These are phyloP conservation scores for Tringa solitaria DNA, from an alignment of 2,113 vertebrate genomes.

Conservation along the genomic window DNA sequence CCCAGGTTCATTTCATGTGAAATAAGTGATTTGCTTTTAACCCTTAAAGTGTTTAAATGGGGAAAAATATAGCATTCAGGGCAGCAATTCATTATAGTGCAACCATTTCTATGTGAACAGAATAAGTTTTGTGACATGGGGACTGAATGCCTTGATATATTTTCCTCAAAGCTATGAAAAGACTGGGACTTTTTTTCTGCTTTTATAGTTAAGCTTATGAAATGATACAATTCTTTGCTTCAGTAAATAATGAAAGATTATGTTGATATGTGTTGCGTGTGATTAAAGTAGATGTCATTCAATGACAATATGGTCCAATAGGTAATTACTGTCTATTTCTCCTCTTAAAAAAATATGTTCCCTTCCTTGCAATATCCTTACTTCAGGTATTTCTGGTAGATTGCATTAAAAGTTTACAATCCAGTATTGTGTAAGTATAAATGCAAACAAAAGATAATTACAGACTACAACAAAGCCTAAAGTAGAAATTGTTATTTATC, in stretches of 20 bases:
- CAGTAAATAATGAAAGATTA: neutral
- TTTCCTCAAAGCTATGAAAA: neutral
- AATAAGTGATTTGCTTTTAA: conserved; percentile 42
- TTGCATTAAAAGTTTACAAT: neutral
- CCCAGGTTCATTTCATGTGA: neutral
- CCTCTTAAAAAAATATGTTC: neutral
- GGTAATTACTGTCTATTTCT: neutral
- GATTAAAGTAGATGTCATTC: neutral
- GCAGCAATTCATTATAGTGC: neutral
- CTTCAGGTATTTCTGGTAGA: conserved; percentile 38
- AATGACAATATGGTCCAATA: neutral
- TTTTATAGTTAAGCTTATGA: neutral
- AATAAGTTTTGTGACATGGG: neutral
- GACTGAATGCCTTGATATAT: neutral
- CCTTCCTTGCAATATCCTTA: neutral
- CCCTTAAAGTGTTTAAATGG: conserved; percentile 20
- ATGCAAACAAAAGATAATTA: neutral
- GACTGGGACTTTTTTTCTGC: neutral
- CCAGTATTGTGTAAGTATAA: neutral
- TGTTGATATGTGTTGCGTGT: neutral
- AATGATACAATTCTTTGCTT: neutral
- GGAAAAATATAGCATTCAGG: neutral
- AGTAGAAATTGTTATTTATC: neutral
- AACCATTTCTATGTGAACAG: neutral
- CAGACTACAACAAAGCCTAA: neutral